Evolutionary conservation across 2,888 invertebrate genomes (phyloP), one percentile per base, ranked within the genome.

Genomic region (Deilephila porcellus): DNA sequence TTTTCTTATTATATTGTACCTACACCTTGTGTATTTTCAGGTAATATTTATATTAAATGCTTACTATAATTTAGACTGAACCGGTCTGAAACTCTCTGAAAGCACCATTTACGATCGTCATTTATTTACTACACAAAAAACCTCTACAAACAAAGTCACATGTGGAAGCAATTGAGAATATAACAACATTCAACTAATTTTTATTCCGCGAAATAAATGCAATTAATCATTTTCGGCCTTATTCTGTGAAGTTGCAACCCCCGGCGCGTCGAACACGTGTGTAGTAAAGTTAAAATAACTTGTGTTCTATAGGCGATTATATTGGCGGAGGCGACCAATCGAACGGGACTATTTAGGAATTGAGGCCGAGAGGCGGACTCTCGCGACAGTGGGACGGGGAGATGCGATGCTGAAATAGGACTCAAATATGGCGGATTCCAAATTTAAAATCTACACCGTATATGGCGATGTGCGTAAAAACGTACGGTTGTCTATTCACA

Each of bases 281-380:
- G 76, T 75, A 81, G 79, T 81, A 79, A 78, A 84, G 76, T 84
- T 83, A 79, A 82, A 81, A 59, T 37, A 83, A 79, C 79, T 79
- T 79, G 45, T 81, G 84, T 85, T 83, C 90, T 87, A 91, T 91
- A 91, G 90, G 87, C 84, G 85, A 91, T 83, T 72, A 87, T 88
- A 87, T 88, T 86, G 86, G 82, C 81, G 81, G 79, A 81, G 17
- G 82, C 90, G 82, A 86, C 94, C 94, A 94, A 94, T 94, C 86
- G 85, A 83, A 83, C 74, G 86, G 83, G 85, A 85, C 85, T 90
- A 88, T 90, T 91, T 88, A 81, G 86, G 88, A 88, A 90, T 86
- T 86, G 79, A 83, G 83, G 81, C 76, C 85, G 82, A 87, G 89
- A 90, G 92, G 92, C 90, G 91, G 90, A 83, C 85, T 86, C 82